Evolutionary conservation across 1,140 invertebrate genomes (phyloP), one percentile per base, ranked within the genome.

Genomic region (Lordiphosa clarofinis): DNA sequence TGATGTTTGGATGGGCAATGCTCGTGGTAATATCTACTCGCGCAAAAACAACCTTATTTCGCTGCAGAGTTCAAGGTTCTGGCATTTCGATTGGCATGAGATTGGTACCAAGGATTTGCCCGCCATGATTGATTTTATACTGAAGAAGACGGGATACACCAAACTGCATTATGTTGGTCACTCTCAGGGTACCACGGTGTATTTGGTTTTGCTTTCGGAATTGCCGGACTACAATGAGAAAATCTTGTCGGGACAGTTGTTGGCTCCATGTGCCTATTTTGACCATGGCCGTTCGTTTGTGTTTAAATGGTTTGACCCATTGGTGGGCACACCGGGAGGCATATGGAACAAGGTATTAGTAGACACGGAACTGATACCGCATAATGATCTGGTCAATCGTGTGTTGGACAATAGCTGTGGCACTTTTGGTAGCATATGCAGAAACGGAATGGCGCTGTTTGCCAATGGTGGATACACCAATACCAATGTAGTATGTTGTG

Each of bases 1-100:
- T 64, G 93, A 94, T 72, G 93, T 94, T 0, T 95, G 94, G 94
- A 72, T 95, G 70, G 93, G 92, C 1, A 95, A 95, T 86, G 90
- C 91, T 4, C 89, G 94, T 48, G 94, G 94, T 4, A 94, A 92
- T 52, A 90, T 89, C 1, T 93, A 93, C 73, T 94, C 93, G 0
- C 86, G 90, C 11, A 82, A 88, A 12, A 94, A 94, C 78, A 53
- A 78, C 7, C 31, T 62, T 0, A 61, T 91, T 6, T 67, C 91
- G 54, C 79, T 91, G 2, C 78, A 90, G 40, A 75, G 69, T 38
- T 39, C 43, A 35, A 62, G 82, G 38, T 90, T 89, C 62, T 90
- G 88, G 88, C 65, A 89, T 47, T 89, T 84, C 46, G 93, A 92
- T 67, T 94, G 90, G 90, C 92, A 95, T 73, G 93, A 95, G 87